A percentile compares a stretch with the other conserved stretches of the same genome.
phyloP scores from a whole-genome alignment of 2,888 invertebrate genomes.

The Copidosoma aretas region DNA sequence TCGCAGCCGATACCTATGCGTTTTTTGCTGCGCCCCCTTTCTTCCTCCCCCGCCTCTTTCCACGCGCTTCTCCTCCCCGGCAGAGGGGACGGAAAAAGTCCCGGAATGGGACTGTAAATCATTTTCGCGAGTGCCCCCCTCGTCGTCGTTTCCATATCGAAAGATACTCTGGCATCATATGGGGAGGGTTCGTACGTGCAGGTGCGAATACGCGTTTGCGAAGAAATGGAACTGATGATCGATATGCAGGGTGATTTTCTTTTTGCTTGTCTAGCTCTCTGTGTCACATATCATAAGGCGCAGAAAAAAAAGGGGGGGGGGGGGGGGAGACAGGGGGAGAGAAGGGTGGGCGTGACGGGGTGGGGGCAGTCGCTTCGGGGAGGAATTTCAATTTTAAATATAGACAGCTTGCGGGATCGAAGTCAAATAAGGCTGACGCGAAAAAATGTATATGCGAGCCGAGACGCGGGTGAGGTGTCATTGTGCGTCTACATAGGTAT shows the following conservation, averaged over 20 bases:
- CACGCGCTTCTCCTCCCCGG: not conserved
- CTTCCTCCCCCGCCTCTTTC: not conserved
- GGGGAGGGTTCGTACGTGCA: slow-evolving; percentile 11
- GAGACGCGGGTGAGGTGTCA: not conserved
- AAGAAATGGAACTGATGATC: slow-evolving; percentile 18
- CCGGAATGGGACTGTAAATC: slow-evolving; percentile 26
- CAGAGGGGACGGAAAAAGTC: slow-evolving; percentile 1
- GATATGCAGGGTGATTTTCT: slow-evolving; percentile 31
- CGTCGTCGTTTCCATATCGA: slow-evolving; percentile 19
- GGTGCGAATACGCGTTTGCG: not conserved
- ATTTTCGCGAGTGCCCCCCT: slow-evolving; percentile 18
- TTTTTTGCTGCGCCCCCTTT: not conserved
- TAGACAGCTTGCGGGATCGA: slow-evolving; percentile 6
- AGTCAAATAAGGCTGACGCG: not conserved
- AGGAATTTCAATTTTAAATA: slow-evolving; percentile 34
- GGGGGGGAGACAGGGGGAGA: not conserved
- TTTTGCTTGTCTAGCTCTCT: slow-evolving; percentile 7
- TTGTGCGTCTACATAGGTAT: not conserved
- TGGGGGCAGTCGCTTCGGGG: not conserved
- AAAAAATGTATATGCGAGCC: not conserved
- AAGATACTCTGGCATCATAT: slow-evolving; percentile 5
- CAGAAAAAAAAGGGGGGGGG: not conserved
- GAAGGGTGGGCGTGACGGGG: not conserved
- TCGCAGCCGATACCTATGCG: too few relatives aligned
- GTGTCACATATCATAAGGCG: not conserved